A percentile compares a stretch with the other conserved stretches of the same genome.
phyloP scores from a whole-genome alignment of 30 jellyfish, hydroid and myxozoan genomes.

The Hydractinia symbiolongicarpus region DNA sequence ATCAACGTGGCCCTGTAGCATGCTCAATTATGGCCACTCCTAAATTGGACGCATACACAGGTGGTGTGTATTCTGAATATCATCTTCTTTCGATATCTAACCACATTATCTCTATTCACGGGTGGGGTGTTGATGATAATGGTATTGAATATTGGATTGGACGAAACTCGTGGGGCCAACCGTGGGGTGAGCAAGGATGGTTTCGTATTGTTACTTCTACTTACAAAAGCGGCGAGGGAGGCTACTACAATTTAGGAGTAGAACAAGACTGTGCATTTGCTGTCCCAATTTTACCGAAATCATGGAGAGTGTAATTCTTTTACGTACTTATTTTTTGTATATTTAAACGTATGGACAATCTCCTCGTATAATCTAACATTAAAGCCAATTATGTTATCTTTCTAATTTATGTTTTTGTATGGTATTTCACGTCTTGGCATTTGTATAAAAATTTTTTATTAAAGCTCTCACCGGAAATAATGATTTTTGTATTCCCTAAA shows the following conservation, averaged over 20 bases:
- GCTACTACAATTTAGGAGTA: constrained; percentile 55
- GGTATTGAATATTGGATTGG: constrained; percentile 89
- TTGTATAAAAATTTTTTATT: too few species aligned
- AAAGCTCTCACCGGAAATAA: too few species aligned
- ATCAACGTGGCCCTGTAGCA: constrained; percentile 86
- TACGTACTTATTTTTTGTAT: neutral
- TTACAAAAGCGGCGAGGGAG: constrained; percentile 62
- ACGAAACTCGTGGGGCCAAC: constrained; percentile 91
- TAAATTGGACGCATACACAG: constrained; percentile 57
- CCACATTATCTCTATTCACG: constrained; percentile 72
- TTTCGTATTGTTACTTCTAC: constrained; percentile 68
- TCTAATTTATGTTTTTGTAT: too few species aligned
- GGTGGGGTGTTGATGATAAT: constrained; percentile 85
- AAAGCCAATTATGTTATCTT: too few species aligned
- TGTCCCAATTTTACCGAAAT: constrained; percentile 53
- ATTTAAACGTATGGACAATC: neutral
- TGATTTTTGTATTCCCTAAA: too few species aligned
- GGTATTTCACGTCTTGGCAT: too few species aligned
- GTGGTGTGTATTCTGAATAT: constrained; percentile 71
- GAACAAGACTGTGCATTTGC: constrained; percentile 75
- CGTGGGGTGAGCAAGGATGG: constrained; percentile 94
- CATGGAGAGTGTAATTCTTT: constrained; percentile 13
- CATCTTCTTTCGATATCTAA: constrained; percentile 28
- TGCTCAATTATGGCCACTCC: constrained; percentile 77
- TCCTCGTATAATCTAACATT: too few species aligned